phyloP scores from a whole-genome alignment of 2,888 invertebrate genomes.

The Brachyptera risi region DNA sequence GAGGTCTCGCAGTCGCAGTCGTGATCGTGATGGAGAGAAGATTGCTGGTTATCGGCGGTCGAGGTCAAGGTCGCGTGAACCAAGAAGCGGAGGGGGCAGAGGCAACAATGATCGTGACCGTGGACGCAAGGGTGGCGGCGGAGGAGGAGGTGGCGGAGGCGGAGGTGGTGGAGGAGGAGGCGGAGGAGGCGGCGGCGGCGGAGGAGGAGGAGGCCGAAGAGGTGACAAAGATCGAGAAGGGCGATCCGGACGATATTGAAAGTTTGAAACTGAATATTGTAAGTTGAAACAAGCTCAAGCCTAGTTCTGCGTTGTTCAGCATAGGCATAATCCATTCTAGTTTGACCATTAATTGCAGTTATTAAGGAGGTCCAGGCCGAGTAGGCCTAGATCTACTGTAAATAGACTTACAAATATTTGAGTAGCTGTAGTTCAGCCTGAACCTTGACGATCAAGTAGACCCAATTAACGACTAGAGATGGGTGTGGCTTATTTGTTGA shows the following conservation, averaged over 20 bases:
- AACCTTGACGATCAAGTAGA: too few relatives aligned
- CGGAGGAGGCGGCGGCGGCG: constrained; percentile 37
- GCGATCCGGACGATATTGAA: constrained; percentile 54
- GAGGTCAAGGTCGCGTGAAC: constrained; percentile 37
- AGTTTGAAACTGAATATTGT: too few relatives aligned
- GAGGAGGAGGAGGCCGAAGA: constrained; percentile 32
- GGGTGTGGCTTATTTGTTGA: too few relatives aligned
- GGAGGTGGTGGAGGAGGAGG: constrained; percentile 37
- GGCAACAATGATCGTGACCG: neutral
- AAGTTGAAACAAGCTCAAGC: too few relatives aligned
- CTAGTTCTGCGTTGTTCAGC: too few relatives aligned
- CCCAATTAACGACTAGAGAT: too few relatives aligned
- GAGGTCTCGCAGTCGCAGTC: constrained; percentile 71
- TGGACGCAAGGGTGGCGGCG: constrained; percentile 42
- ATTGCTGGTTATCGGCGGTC: constrained; percentile 35
- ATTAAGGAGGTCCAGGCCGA: too few relatives aligned
- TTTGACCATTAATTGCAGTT: too few relatives aligned
- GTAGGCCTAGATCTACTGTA: too few relatives aligned
- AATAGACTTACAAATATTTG: too few relatives aligned
- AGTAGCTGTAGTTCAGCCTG: too few relatives aligned
- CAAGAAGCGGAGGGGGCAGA: constrained; percentile 35
- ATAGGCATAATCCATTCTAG: too few relatives aligned
- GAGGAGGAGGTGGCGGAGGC: constrained; percentile 40
- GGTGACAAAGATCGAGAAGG: constrained; percentile 46
- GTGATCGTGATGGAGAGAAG: constrained; percentile 47